phyloP scores from a whole-genome alignment of 1,140 invertebrate species.

The Drosophila neocordata region DNA sequence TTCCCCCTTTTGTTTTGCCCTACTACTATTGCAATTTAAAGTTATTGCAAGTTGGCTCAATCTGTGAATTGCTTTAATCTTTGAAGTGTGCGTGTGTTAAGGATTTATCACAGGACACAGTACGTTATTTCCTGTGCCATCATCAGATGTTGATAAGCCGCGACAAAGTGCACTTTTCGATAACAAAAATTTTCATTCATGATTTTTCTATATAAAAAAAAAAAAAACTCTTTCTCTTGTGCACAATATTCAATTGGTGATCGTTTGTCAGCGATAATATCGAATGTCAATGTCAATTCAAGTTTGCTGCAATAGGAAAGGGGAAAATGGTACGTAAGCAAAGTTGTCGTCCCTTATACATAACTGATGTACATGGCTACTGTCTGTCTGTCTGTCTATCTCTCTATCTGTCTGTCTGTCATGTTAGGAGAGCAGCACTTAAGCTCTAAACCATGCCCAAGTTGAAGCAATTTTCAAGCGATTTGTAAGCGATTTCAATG shows the following conservation, averaged over 20 bases:
- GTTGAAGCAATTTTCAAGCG: conserved; percentile 74
- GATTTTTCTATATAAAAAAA: conserved; percentile 21
- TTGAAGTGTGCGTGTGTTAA: conserved; percentile 49
- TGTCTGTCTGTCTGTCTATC: conserved; percentile 19
- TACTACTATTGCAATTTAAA: conserved; percentile 69
- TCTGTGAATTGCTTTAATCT: conserved; percentile 81
- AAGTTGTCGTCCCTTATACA: conserved; percentile 32
- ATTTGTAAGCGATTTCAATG: conserved; percentile 71
- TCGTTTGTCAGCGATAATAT: conserved; percentile 73
- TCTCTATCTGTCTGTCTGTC: background rate
- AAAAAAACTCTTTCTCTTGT: conserved; percentile 58
- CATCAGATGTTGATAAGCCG: conserved; percentile 76
- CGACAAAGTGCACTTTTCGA: conserved; percentile 71
- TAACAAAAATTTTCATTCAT: conserved; percentile 37
- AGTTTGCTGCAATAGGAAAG: conserved; percentile 25
- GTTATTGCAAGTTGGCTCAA: conserved; percentile 65
- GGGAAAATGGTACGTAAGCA: conserved; percentile 6
- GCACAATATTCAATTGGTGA: conserved; percentile 72
- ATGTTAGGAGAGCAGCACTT: conserved; percentile 26
- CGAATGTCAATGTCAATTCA: conserved; percentile 75
- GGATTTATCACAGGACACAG: conserved; percentile 52
- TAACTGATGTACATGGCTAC: conserved; percentile 51
- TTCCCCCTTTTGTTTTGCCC: background rate
- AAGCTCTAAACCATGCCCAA: conserved; percentile 53
- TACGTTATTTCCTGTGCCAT: conserved; percentile 13